Conservation (phyloP, 2,113 vertebrate species). For the Sylvia atricapilla region DNA sequence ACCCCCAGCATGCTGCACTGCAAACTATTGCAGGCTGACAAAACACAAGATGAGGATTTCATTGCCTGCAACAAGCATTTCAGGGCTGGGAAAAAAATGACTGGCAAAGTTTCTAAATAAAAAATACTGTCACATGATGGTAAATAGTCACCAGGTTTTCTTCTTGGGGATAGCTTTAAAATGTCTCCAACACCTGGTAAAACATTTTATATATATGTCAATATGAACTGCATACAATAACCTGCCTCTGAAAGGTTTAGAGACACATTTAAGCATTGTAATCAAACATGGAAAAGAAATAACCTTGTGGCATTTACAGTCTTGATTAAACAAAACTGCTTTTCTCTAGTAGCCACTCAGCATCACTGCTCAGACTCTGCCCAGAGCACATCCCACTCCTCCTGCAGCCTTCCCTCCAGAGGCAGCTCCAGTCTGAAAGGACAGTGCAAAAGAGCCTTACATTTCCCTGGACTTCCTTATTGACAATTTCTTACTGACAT, state of each 20-base stretch:
- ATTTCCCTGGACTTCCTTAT: neutral
- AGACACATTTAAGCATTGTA: neutral
- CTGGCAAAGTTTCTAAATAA: conserved; percentile 31
- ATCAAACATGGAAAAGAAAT: conserved; percentile 26
- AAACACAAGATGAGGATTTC: neutral
- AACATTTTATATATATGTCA: neutral
- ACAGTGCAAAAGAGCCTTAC: neutral
- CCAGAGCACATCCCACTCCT: neutral
- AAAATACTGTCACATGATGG: neutral
- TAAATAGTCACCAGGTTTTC: conserved; percentile 22
- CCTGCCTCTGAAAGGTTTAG: neutral
- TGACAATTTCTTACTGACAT: too few relatives aligned
- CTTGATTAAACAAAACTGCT: neutral
- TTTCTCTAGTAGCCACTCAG: neutral
- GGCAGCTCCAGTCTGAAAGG: neutral
- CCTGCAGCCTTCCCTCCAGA: neutral
- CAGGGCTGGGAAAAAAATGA: conserved; percentile 19
- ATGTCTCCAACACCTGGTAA: neutral
- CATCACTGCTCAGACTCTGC: neutral
- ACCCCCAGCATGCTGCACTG: neutral
- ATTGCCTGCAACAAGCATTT: neutral
- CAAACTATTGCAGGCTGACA: neutral
- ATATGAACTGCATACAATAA: neutral
- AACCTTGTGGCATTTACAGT: neutral
- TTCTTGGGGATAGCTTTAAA: conserved; percentile 44